These are phyloP conservation scores for Pluvialis apricaria DNA, from an alignment of 2,113 vertebrate genomes.

Conservation along the genomic window DNA sequence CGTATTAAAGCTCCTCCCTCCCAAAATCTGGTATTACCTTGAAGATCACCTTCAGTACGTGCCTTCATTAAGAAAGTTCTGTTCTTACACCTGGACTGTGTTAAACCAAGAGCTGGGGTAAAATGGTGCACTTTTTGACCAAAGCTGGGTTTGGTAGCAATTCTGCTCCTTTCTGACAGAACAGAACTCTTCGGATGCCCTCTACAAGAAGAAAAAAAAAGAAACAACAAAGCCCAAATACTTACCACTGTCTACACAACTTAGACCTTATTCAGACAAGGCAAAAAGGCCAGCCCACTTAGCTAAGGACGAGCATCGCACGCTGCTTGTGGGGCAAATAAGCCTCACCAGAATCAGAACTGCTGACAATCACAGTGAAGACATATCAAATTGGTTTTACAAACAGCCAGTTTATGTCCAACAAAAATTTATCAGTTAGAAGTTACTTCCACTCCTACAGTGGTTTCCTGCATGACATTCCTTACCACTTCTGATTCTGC, in stretches of 20 bases:
- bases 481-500: neutral
- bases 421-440: neutral
- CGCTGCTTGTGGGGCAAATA: neutral
- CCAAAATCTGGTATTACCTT: neutral
- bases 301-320: neutral
- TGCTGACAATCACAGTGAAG: neutral
- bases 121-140: neutral
- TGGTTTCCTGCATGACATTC: neutral
- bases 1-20: neutral
- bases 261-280: neutral
- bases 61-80: neutral
- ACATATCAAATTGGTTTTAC: neutral
- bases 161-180: constrained; percentile 35
- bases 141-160: neutral
- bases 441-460: neutral
- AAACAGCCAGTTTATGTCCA: neutral
- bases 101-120: neutral
- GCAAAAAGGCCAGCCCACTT: neutral
- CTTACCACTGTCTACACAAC: neutral
- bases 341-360: neutral
- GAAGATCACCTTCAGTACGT: neutral
- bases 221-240: neutral
- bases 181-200: neutral
- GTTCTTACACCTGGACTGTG: constrained; percentile 59
- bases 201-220: constrained; percentile 45